Percentiles rank a stretch among this genome's conserved stretches.
phyloP scores from a whole-genome alignment of 2,888 invertebrate genomes.

The Lasioglossum zephyrum region DNA sequence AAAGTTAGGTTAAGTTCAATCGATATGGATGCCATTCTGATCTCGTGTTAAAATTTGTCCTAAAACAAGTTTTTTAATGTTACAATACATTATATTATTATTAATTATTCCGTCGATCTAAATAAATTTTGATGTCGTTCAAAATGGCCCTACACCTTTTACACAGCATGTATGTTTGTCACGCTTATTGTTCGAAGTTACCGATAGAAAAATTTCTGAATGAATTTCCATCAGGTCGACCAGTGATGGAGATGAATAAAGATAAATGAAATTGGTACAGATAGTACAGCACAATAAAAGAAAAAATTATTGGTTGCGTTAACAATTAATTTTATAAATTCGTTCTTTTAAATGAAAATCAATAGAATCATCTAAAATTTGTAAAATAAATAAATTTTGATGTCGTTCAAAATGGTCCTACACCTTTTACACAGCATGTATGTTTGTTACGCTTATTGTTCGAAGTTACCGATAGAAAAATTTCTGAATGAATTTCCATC shows the following conservation, averaged over 20 bases:
- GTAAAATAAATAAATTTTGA: neutral
- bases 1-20: neutral
- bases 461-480: neutral
- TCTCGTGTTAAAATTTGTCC: neutral
- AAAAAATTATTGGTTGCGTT: too few species aligned
- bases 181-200: too few species aligned
- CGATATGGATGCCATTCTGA: neutral
- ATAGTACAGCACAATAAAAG: too few species aligned
- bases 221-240: neutral
- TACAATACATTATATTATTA: neutral
- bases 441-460: too few species aligned
- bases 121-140: neutral
- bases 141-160: neutral
- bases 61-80: neutral
- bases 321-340: too few species aligned
- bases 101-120: neutral
- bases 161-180: too few species aligned
- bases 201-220: neutral
- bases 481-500: neutral
- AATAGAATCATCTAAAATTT: too few species aligned
- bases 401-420: neutral
- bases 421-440: neutral
- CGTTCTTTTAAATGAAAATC: too few species aligned
- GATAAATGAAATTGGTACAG: too few species aligned
- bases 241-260: neutral